These are phyloP conservation scores for Acrocera orbiculus DNA, from an alignment of 2,888 invertebrate genomes.

Conservation along the genomic window DNA sequence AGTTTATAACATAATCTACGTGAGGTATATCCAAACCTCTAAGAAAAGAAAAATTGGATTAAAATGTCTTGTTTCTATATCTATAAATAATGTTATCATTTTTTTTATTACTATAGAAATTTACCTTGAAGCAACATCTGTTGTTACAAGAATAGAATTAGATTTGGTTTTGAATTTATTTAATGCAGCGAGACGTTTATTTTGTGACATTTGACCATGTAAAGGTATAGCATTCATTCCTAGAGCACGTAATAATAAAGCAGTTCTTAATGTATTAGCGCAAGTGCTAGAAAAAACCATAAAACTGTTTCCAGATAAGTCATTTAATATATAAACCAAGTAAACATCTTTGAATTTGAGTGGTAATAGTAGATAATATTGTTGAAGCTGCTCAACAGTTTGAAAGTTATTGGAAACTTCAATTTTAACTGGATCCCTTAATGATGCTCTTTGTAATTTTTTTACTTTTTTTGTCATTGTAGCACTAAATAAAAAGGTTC, in stretches of 20 bases:
- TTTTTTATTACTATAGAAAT: conserved; percentile 6
- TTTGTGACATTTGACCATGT: conserved; percentile 99
- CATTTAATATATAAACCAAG: conserved; percentile 85
- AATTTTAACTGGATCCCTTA: conserved; percentile 87
- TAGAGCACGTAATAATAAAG: conserved; percentile 73
- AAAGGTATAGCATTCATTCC: conserved; percentile 89
- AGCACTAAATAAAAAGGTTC: conserved; percentile 90
- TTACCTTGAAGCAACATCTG: conserved; percentile 93
- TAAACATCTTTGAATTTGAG: conserved; percentile 95
- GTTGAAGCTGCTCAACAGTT: conserved; percentile 91
- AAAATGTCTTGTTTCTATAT: neutral
- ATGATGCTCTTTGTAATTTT: conserved; percentile 87
- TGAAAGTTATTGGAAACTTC: conserved; percentile 95
- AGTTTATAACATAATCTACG: conserved; percentile 93
- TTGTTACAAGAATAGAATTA: conserved; percentile 89
- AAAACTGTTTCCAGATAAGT: conserved; percentile 85
- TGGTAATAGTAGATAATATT: conserved; percentile 89
- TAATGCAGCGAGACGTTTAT: conserved; percentile 82
- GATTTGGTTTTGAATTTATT: conserved; percentile 92
- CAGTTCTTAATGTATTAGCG: conserved; percentile 74
- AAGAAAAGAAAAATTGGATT: conserved; percentile 16
- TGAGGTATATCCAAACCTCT: conserved; percentile 97
- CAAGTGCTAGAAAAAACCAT: conserved; percentile 97
- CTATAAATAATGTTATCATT: neutral
- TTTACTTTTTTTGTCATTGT: conserved; percentile 98